phyloP scores from a whole-genome alignment of 2,113 vertebrate genomes.

The Dasypus novemcinctus region DNA sequence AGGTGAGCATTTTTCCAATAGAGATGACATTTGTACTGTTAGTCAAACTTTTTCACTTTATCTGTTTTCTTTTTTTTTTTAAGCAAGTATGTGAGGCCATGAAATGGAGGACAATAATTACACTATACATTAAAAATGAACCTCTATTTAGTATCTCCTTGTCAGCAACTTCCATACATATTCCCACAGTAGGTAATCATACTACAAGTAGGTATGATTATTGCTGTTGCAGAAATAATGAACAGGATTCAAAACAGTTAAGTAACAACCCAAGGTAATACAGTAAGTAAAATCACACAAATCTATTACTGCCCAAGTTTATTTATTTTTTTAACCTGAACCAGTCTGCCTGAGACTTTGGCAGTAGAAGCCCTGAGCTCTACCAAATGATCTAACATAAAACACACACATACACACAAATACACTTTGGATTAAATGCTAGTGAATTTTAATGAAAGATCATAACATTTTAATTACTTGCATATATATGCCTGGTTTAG shows the following conservation, averaged over 20 bases:
- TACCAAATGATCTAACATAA: not conserved
- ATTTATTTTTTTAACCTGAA: not conserved
- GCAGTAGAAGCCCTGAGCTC: not conserved
- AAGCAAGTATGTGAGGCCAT: not conserved
- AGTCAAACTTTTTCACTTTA: not conserved
- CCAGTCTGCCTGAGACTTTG: not conserved
- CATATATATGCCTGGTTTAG: not conserved
- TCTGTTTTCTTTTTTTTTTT: not conserved
- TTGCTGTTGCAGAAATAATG: not conserved
- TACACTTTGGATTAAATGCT: not conserved
- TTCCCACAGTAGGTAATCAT: not conserved
- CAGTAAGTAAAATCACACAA: not conserved
- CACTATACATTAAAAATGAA: not conserved
- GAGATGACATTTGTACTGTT: not conserved
- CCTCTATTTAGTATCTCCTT: not conserved
- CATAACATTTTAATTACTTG: conserved; percentile 9
- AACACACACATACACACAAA: too few species aligned
- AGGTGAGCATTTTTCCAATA: not conserved
- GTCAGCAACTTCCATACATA: not conserved
- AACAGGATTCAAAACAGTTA: conserved; percentile 4
- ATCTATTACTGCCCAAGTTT: not conserved
- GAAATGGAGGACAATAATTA: not conserved
- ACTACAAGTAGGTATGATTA: not conserved
- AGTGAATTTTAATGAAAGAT: conserved; percentile 34
- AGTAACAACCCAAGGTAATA: not conserved